Evolutionary conservation across 2,888 invertebrate genomes (phyloP).

Genomic region (Aspidapion aeneum): DNA sequence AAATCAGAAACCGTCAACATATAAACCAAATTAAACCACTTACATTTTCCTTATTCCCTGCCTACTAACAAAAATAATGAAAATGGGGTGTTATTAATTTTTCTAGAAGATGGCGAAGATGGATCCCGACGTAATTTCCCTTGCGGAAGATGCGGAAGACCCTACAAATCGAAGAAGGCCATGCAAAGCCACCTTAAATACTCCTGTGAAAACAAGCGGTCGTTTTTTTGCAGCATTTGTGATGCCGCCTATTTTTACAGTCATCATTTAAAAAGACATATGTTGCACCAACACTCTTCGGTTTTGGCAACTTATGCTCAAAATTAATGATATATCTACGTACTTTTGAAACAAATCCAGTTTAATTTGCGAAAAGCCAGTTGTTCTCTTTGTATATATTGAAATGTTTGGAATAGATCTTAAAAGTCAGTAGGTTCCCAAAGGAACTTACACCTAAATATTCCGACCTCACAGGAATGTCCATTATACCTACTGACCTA

Average conservation of each 20-base stretch:
- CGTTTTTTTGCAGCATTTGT: constrained; percentile 35
- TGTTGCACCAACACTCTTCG: constrained; percentile 27
- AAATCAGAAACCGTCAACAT: too few species aligned
- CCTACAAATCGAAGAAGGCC: constrained; percentile 36
- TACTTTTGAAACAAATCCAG: too few species aligned
- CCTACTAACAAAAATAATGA: not conserved
- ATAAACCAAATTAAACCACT: too few species aligned
- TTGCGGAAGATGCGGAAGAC: constrained; percentile 34
- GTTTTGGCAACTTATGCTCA: constrained; percentile 1
- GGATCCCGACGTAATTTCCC: constrained; percentile 19
- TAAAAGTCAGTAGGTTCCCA: too few species aligned
- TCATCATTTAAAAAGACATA: constrained; percentile 36
- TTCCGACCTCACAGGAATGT: too few species aligned
- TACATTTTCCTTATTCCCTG: too few species aligned
- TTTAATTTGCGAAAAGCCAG: too few species aligned
- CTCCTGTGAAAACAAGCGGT: constrained; percentile 35
- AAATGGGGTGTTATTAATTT: not conserved
- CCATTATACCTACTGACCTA: too few species aligned
- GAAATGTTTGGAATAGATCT: too few species aligned
- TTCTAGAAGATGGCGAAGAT: not conserved
- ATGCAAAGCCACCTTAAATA: constrained; percentile 35
- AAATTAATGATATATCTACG: not conserved
- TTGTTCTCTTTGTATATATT: too few species aligned
- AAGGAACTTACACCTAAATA: too few species aligned
- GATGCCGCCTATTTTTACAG: constrained; percentile 37